phyloP scores from a whole-genome alignment of 2,113 vertebrate species.

The Hippocampus mohnikei region DNA sequence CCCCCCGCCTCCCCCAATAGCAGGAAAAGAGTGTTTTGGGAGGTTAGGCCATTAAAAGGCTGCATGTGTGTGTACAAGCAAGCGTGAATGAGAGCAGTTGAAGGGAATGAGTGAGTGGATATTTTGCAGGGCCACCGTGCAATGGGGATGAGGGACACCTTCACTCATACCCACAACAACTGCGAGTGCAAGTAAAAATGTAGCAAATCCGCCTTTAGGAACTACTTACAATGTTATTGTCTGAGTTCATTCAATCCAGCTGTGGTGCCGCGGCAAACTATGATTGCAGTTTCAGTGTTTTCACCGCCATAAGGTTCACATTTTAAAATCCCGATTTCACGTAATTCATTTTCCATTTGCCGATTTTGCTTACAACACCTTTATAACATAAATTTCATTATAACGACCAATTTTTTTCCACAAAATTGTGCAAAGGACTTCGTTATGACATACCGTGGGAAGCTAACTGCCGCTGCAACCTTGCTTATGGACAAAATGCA shows the following conservation, averaged over 20 bases:
- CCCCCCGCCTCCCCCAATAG: background rate
- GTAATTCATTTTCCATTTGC: too few species aligned
- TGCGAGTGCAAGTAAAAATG: conserved; percentile 52
- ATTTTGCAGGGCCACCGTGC: conserved; percentile 49
- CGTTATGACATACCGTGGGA: too few species aligned
- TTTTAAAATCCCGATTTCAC: too few species aligned
- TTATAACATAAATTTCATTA: too few species aligned
- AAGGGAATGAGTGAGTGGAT: conserved; percentile 40
- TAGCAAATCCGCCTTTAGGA: conserved; percentile 41
- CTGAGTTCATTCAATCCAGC: background rate
- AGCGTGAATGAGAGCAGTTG: conserved; percentile 13
- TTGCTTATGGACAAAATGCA: too few species aligned
- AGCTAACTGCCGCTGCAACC: too few species aligned
- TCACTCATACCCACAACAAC: conserved; percentile 44
- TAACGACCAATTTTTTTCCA: too few species aligned
- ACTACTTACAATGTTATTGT: conserved; percentile 47
- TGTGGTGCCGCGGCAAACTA: background rate
- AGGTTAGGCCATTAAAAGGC: conserved; percentile 57
- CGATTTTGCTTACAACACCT: too few species aligned
- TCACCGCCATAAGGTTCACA: too few species aligned
- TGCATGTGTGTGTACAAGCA: conserved; percentile 24
- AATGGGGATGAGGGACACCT: conserved; percentile 41
- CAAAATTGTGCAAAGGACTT: too few species aligned
- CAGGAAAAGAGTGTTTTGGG: conserved; percentile 61
- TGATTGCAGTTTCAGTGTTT: background rate